Evolutionary conservation across 2,113 vertebrate genomes (phyloP), one percentile per base, ranked within the genome.

Genomic region (Mirza zaza): DNA sequence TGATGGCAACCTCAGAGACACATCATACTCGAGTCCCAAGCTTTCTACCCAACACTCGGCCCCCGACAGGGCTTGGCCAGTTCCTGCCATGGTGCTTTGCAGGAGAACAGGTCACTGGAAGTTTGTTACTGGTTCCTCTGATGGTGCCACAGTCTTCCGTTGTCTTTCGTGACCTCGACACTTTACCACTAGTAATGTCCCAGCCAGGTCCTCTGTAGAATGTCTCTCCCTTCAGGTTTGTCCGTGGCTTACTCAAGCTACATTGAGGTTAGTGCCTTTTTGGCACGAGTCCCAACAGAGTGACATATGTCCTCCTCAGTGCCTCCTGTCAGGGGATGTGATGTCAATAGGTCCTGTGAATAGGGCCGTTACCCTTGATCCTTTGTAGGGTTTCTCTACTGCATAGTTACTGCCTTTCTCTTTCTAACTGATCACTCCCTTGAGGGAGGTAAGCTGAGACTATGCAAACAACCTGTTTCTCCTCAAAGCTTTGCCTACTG

Each of bases 291-390:
- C 13, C 12, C 25, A 29, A 0, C 1, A 34, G 42, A 52, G 65
- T 2, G 15, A 4, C 6, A 2, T 4, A 6, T 27, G 27, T 8
- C 10, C 13, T 55, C 50, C 18, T 84, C 2, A 4, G 20, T 23
- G 77, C 18, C 15, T n/a, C 5, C 6, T 6, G 39, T 25, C 8
- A 0, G 5, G 68, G 52, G 1, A 2, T 7, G 1, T 23, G 36
- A 57, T 5, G 20, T 15, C 1, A 0, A 10, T 0, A 32, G 65
- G 36, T 9, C 61, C 52, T 59, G 15, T n/a, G 36, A 20, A 18
- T 42, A 86, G 15, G 13, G 9, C 50, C 4, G 29, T 59, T 65
- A 8, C 65, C 39, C 48, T 39, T 25, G 8, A 14, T 1, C 5
- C 6, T 36, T 20, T 21, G 1, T 8, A 6, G 45, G 55, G 50